A percentile compares a stretch with the other conserved stretches of the same genome.
Evolutionary conservation across 2,888 invertebrate genomes (phyloP).

Genomic region (Malthinus flaveolus): DNA sequence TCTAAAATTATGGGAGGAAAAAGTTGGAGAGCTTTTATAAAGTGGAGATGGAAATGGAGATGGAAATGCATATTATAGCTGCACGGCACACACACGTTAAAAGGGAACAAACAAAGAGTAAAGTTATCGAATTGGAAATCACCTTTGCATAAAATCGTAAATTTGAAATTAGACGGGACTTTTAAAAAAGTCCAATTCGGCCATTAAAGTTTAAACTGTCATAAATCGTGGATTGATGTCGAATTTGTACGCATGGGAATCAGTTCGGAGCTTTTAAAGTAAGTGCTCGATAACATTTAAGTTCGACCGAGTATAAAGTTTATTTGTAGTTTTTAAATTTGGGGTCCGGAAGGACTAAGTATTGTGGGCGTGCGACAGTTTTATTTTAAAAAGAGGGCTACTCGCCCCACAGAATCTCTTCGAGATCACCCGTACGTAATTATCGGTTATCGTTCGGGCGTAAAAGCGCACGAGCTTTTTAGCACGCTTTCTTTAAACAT

Average conservation of each 20-base stretch:
- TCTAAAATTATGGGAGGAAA: not conserved
- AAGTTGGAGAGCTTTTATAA: conserved; percentile 7
- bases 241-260: conserved; percentile 47
- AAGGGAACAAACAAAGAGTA: conserved; percentile 5
- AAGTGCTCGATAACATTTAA: conserved; percentile 51
- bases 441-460: conserved; percentile 53
- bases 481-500: conserved; percentile 53
- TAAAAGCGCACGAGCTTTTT: conserved; percentile 54
- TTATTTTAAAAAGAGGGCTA: conserved; percentile 47
- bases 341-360: conserved; percentile 42
- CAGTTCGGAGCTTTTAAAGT: conserved; percentile 45
- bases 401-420: conserved; percentile 44
- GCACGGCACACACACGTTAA: no score
- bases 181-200: conserved; percentile 26
- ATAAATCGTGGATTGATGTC: conserved; percentile 53
- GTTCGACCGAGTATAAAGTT: conserved; percentile 52
- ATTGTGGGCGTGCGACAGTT: conserved; percentile 53
- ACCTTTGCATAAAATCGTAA: conserved; percentile 33
- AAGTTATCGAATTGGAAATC: conserved; percentile 20
- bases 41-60: no score
- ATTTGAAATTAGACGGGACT: conserved; percentile 28
- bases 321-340: conserved; percentile 51
- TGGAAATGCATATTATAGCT: no score
- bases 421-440: conserved; percentile 56
- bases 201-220: conserved; percentile 47